A percentile compares a stretch with the other conserved stretches of the same genome.
phyloP scores from a whole-genome alignment of 2,797 vertebrate genomes.

The Acanthopagrus latus region DNA sequence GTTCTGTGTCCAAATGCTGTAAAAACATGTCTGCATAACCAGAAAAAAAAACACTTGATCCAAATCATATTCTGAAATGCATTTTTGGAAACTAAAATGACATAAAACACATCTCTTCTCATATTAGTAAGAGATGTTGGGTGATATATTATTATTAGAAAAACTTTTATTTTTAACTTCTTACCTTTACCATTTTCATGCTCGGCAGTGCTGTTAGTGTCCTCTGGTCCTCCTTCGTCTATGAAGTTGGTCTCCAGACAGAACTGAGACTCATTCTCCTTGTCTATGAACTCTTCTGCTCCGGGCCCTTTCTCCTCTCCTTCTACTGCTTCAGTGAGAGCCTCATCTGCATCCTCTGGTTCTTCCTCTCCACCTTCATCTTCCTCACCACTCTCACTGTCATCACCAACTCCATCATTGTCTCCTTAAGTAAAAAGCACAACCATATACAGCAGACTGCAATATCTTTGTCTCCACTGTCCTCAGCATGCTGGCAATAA shows the following conservation, averaged over 20 bases:
- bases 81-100: neutral
- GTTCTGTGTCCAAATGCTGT: constrained; percentile 88
- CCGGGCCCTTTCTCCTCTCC: constrained; percentile 50
- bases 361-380: constrained; percentile 49
- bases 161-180: neutral
- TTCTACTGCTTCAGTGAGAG: constrained; percentile 31
- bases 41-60: constrained; percentile 6
- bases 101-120: neutral
- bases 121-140: neutral
- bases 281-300: constrained; percentile 88
- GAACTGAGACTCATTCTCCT: constrained; percentile 90
- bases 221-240: constrained; percentile 70
- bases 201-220: constrained; percentile 2
- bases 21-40: constrained; percentile 88
- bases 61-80: neutral
- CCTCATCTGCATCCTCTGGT: constrained; percentile 42
- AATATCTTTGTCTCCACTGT: neutral
- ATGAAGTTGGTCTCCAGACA: constrained; percentile 93
- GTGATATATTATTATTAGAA: neutral
- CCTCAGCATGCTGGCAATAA: neutral
- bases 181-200: constrained; percentile 59
- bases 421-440: constrained; percentile 38
- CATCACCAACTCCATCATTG: constrained; percentile 42
- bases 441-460: neutral
- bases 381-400: constrained; percentile 43